Evolutionary conservation across 2,888 invertebrate species (phyloP), one percentile per base, ranked within the genome.

Genomic region (Stictocephala bisonia): DNA sequence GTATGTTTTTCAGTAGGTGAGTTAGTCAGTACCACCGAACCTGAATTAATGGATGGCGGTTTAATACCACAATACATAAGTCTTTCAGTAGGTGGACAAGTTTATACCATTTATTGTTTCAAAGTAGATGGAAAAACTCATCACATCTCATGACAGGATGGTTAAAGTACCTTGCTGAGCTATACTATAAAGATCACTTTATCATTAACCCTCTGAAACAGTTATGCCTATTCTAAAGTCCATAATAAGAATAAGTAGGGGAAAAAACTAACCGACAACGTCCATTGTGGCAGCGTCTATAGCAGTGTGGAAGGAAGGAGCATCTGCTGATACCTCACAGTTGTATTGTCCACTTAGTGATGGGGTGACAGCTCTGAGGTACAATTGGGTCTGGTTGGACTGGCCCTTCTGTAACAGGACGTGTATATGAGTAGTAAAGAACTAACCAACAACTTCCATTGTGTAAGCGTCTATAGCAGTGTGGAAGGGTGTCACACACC

Each of bases 291-390:
- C 78, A 11, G 79, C 76, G 4, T 76, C 79, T 35, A 77, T 75
- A 48, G 78, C 78, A 7, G 81, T 81, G 48, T 79, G 80, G 76
- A 81, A 81, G 26, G 79, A 79, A 6, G 81, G 81, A 15, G 80
- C 80, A 72, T 81, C 81, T 4, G 81, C 80, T 1, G 81, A 81
- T 6, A 81, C 81, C 74, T 81, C 81, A 67, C 81, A 81, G 73
- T 80, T 81, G 76, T 79, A 81, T 24, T 73, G 73, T 0, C 81
- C 81, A 4, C 79, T 78, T 72, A 81, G 74, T 9, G 77, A 74
- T 7, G 75, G 67, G 22, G 78, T 76, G 9, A 80, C 78, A 51
- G 76, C 74, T 11, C 71, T 74, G 44, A 81, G 74, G 9, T 75
- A 78, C 31, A 81, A 79, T 71, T 80, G 80, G 22, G 79, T 78